These are phyloP conservation scores for Diploscapter pachys DNA, from an alignment of 1,140 invertebrate species.

Conservation along the genomic window DNA sequence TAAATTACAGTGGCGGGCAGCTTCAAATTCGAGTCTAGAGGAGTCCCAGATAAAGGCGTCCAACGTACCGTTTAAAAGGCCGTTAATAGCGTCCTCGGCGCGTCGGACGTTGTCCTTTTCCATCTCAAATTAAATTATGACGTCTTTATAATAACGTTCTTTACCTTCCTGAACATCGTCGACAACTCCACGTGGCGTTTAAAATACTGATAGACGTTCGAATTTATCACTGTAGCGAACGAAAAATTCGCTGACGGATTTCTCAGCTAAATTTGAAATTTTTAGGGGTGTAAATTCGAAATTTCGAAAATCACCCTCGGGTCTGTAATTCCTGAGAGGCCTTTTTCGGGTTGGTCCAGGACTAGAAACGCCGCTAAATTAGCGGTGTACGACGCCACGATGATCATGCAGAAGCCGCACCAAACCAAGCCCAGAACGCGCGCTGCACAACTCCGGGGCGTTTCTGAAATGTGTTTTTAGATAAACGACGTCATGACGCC, in stretches of 20 bases:
- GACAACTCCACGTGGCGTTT: constrained; percentile 91
- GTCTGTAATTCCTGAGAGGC: constrained; percentile 95
- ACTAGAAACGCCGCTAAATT: constrained; percentile 97
- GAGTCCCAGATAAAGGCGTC: constrained; percentile 99
- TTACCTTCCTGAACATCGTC: constrained; percentile 87
- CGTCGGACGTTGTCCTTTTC: constrained; percentile 91
- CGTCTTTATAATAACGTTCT: no score
- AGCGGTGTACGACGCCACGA: constrained; percentile 97
- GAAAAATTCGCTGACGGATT: constrained; percentile 98
- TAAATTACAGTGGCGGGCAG: constrained; percentile 79
- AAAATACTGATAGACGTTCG: constrained; percentile 94
- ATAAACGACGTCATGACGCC: background rate
- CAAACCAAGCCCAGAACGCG: constrained; percentile 97
- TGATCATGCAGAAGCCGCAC: constrained; percentile 99
- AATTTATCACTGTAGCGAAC: constrained; percentile 91
- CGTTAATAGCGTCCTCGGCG: constrained; percentile 86
- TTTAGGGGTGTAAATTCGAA: background rate
- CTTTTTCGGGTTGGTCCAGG: constrained; percentile 92
- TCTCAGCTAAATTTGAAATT: constrained; percentile 69
- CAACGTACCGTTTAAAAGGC: constrained; percentile 85
- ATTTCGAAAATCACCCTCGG: constrained; percentile 71
- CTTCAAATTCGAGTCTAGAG: constrained; percentile 92
- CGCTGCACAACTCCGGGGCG: constrained; percentile 93
- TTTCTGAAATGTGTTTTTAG: constrained; percentile 67
- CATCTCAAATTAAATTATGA: constrained; percentile 66